Evolutionary conservation across 2,113 vertebrate genomes (phyloP).

Genomic region (Poeciliopsis prolifica): DNA sequence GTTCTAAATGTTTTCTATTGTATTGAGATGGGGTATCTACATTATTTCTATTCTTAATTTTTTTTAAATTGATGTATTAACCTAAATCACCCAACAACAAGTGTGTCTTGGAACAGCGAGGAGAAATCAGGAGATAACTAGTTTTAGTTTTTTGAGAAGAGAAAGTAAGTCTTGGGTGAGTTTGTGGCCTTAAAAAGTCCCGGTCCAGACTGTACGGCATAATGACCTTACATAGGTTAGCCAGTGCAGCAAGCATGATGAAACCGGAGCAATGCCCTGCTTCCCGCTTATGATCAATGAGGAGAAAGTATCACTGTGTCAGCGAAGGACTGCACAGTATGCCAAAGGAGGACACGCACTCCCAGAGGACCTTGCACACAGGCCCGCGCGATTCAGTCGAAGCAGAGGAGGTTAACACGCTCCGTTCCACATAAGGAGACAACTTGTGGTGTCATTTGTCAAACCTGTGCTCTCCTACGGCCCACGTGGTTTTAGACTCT

Average conservation of each 20-base stretch:
- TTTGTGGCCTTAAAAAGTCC: constrained; percentile 37
- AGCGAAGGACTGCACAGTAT: constrained; percentile 67
- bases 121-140: constrained; percentile 22
- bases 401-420: constrained; percentile 68
- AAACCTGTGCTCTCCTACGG: constrained; percentile 52
- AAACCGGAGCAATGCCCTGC: constrained; percentile 73
- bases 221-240: constrained; percentile 69
- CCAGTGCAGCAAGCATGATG: constrained; percentile 70
- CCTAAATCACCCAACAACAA: not conserved
- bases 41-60: not conserved
- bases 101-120: not conserved
- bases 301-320: constrained; percentile 67
- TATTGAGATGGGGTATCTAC: not conserved
- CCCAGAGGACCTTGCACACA: constrained; percentile 47
- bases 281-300: constrained; percentile 73
- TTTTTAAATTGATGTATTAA: too few species aligned
- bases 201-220: constrained; percentile 47
- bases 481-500: constrained; percentile 9
- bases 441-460: constrained; percentile 64
- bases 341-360: constrained; percentile 62
- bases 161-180: constrained; percentile 41
- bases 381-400: constrained; percentile 32
- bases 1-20: not conserved
- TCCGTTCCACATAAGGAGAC: constrained; percentile 59
- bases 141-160: constrained; percentile 25